Conservation (phyloP, 2,888 invertebrate species). For the Agrochola macilenta region DNA sequence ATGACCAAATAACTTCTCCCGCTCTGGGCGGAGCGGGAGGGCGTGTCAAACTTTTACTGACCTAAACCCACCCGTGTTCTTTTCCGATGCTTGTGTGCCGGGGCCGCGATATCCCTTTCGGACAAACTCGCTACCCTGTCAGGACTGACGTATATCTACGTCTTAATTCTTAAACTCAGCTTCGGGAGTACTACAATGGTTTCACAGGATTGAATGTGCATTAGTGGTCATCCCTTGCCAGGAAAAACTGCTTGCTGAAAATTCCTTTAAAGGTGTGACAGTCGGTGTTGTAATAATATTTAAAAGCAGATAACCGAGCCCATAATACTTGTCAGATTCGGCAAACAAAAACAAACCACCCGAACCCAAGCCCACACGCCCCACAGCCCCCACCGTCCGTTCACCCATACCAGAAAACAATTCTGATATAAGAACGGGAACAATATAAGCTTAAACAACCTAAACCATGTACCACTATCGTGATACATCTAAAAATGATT, state of each 20-base stretch:
- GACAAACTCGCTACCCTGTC: no score
- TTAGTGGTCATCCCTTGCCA: background rate
- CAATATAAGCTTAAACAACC: background rate
- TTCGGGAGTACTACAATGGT: background rate
- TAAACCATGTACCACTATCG: conserved; percentile 28
- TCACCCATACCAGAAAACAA: background rate
- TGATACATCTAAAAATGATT: conserved; percentile 39
- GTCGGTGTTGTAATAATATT: background rate
- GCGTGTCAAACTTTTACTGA: no score
- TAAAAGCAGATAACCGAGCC: background rate
- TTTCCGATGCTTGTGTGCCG: no score
- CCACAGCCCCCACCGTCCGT: no score
- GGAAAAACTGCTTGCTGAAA: background rate
- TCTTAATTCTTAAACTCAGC: background rate
- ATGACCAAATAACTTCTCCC: no score
- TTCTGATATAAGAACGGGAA: background rate
- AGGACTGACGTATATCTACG: no score
- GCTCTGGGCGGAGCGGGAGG: no score
- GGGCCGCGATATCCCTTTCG: no score
- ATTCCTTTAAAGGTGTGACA: background rate
- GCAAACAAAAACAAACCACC: no score
- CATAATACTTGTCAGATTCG: background rate
- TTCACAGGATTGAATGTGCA: background rate
- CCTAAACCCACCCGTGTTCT: no score
- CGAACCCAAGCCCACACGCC: no score